Evolutionary conservation across 2,113 vertebrate species (phyloP).

Genomic region (Nerophis lumbriciformis): DNA sequence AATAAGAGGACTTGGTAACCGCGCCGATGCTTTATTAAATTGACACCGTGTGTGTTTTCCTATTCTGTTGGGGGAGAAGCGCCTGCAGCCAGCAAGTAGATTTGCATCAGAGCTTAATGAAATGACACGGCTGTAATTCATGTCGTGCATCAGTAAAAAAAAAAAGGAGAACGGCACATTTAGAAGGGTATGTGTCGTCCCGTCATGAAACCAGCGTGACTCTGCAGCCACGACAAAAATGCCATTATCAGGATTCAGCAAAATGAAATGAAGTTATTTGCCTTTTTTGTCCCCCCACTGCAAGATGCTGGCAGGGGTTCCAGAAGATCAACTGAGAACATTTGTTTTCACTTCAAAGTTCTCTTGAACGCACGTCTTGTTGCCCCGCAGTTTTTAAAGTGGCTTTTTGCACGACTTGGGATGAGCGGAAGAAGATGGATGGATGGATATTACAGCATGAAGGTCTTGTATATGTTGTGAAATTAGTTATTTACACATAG

Average conservation of each 20-base stretch:
- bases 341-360: background rate
- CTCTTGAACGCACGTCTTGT: background rate
- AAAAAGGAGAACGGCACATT: background rate
- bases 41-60: background rate
- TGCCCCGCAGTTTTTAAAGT: too few relatives aligned
- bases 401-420: too few relatives aligned
- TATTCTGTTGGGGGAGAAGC: background rate
- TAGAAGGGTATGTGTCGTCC: too few relatives aligned
- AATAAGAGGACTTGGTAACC: background rate
- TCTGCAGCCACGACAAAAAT: conserved; percentile 28
- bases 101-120: background rate
- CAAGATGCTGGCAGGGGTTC: background rate
- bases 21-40: background rate
- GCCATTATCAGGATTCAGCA: conserved; percentile 35
- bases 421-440: background rate
- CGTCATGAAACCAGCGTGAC: conserved; percentile 31
- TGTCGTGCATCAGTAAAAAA: background rate
- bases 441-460: too few relatives aligned
- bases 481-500: too few relatives aligned
- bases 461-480: too few relatives aligned
- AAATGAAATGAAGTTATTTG: conserved; percentile 9
- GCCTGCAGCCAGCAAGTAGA: background rate
- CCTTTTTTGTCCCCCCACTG: conserved; percentile 8
- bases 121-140: background rate
- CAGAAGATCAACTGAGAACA: background rate